These are phyloP conservation scores for Characodon lateralis DNA, from an alignment of 2,797 vertebrate species.

Conservation along the genomic window DNA sequence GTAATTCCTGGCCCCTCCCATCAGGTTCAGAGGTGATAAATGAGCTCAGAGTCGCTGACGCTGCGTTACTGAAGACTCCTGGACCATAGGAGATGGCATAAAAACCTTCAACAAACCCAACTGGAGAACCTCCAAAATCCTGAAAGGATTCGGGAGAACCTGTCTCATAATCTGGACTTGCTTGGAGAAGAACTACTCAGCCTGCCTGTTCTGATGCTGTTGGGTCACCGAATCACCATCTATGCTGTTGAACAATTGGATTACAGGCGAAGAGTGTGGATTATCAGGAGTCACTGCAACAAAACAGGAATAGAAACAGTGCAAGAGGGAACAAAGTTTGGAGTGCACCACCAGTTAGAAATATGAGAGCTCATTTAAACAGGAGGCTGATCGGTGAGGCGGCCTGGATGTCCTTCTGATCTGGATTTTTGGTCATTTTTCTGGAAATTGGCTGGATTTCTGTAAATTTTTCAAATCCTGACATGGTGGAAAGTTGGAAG, in stretches of 20 bases:
- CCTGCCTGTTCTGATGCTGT: conserved; percentile 3
- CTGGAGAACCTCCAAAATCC: background rate
- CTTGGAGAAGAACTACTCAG: background rate
- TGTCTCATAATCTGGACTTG: background rate
- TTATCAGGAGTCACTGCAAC: conserved; percentile 48
- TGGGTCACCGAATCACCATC: background rate
- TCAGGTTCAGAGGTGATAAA: conserved; percentile 27
- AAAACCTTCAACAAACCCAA: background rate
- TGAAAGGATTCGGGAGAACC: conserved; percentile 6
- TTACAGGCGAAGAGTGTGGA: conserved; percentile 66
- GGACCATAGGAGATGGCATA: background rate
- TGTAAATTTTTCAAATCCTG: background rate
- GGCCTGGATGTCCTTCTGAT: background rate
- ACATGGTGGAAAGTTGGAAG: background rate
- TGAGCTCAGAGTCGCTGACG: conserved; percentile 31
- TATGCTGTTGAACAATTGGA: conserved; percentile 50
- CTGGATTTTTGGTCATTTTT: conserved; percentile 6
- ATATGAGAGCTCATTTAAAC: background rate
- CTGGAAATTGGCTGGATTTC: background rate
- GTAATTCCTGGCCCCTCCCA: conserved; percentile 39
- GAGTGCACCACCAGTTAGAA: background rate
- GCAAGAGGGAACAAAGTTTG: conserved; percentile 9
- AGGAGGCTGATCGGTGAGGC: background rate
- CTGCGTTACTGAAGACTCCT: background rate
- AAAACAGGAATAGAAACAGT: conserved; percentile 39